These are phyloP conservation scores for Amphipyra berbera DNA, from an alignment of 2,888 invertebrate species.

Conservation along the genomic window DNA sequence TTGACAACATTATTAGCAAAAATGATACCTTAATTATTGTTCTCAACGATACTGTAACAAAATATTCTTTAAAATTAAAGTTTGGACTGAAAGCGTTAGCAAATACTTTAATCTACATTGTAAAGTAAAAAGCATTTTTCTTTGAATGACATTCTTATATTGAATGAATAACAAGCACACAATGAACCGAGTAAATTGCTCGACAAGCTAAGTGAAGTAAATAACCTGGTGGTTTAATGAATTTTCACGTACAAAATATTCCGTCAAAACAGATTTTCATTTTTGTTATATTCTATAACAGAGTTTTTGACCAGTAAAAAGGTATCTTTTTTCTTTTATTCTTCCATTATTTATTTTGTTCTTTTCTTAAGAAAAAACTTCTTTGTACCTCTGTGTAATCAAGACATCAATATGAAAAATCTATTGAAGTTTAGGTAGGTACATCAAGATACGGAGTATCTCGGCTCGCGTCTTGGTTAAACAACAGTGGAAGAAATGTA, in stretches of 20 bases:
- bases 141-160: slow-evolving; percentile 42
- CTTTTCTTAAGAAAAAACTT: slow-evolving; percentile 46
- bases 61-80: slow-evolving; percentile 20
- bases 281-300: slow-evolving; percentile 23
- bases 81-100: slow-evolving; percentile 21
- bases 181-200: slow-evolving; percentile 37
- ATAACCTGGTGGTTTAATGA: slow-evolving; percentile 37
- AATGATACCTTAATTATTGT: slow-evolving; percentile 29
- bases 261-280: slow-evolving; percentile 32
- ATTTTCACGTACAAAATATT: slow-evolving; percentile 26
- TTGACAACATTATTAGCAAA: slow-evolving; percentile 9
- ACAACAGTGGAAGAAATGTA: slow-evolving; percentile 78
- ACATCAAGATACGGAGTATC: slow-evolving; percentile 54
- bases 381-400: slow-evolving; percentile 52
- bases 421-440: slow-evolving; percentile 66
- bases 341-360: slow-evolving; percentile 50
- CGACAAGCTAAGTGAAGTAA: slow-evolving; percentile 31
- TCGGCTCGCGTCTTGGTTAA: slow-evolving; percentile 62
- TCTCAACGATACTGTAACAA: slow-evolving; percentile 16
- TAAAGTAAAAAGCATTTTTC: slow-evolving; percentile 40
- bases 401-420: slow-evolving; percentile 42
- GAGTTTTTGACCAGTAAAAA: slow-evolving; percentile 14
- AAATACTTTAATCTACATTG: slow-evolving; percentile 16
- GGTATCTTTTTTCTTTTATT: slow-evolving; percentile 39
- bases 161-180: slow-evolving; percentile 48